Conservation (phyloP, 2,797 vertebrate species). For the Petrocephalus schoutedeni region DNA sequence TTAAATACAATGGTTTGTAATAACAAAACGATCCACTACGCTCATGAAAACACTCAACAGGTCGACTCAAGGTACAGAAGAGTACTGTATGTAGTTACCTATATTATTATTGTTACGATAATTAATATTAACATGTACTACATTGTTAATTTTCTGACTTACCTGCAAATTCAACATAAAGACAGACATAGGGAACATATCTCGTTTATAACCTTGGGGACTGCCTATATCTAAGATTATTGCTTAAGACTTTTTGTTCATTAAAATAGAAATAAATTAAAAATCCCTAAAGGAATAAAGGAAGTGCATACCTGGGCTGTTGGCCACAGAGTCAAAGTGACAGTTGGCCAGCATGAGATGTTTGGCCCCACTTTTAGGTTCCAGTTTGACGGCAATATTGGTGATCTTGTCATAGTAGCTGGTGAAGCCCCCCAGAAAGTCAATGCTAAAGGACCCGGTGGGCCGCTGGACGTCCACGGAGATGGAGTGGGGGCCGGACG, state of each 20-base stretch:
- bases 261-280: not conserved
- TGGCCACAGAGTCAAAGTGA: constrained; percentile 93
- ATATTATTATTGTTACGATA: no score
- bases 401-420: constrained; percentile 93
- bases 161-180: no score
- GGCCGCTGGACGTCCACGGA: constrained; percentile 80
- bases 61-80: no score
- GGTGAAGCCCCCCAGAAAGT: constrained; percentile 93
- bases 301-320: constrained; percentile 76
- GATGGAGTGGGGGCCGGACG: constrained; percentile 63
- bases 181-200: not conserved
- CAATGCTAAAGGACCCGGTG: constrained; percentile 88
- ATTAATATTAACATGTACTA: no score
- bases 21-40: no score
- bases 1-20: no score
- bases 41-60: no score
- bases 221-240: not conserved
- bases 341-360: constrained; percentile 91
- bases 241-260: not conserved
- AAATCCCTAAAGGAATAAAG: not conserved
- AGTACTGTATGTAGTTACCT: no score
- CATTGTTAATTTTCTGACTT: no score
- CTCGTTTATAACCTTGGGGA: not conserved
- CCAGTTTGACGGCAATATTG: constrained; percentile 82
- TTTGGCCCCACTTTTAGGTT: constrained; percentile 73